phyloP scores from a whole-genome alignment of 2,113 vertebrate species.

The Corythornis cristatus region DNA sequence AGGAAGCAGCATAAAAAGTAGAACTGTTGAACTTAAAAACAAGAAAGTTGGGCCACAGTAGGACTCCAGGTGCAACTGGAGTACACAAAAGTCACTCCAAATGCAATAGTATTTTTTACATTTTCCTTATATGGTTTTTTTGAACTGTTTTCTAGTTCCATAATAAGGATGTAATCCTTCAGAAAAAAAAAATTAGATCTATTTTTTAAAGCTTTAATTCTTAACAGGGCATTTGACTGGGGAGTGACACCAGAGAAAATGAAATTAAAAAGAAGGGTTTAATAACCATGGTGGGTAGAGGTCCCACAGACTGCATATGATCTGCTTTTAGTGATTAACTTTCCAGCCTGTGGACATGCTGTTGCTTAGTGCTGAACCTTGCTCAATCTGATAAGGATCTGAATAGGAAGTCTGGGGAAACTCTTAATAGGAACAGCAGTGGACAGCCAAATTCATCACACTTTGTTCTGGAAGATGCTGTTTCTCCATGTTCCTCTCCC shows the following conservation, averaged over 20 bases:
- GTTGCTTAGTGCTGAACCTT: neutral
- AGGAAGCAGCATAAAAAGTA: neutral
- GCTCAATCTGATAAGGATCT: neutral
- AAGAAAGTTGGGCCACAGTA: neutral
- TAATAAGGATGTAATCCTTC: neutral
- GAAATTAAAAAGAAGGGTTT: neutral
- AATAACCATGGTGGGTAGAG: neutral
- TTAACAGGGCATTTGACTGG: neutral
- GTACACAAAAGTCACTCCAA: neutral
- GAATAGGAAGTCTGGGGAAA: neutral
- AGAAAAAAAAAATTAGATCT: neutral
- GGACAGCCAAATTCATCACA: neutral
- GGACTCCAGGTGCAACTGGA: neutral
- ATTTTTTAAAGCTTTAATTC: neutral
- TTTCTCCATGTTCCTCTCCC: neutral
- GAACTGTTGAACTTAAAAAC: neutral
- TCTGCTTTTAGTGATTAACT: neutral
- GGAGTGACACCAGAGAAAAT: neutral
- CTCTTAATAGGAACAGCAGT: neutral
- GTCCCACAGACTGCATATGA: neutral
- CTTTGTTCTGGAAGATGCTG: neutral
- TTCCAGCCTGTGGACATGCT: neutral
- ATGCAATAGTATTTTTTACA: neutral
- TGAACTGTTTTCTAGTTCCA: neutral
- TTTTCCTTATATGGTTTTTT: neutral